Percentiles rank a stretch among this genome's conserved stretches.
Conservation (phyloP, 2,888 invertebrate genomes). For the Lycophotia porphyrea region DNA sequence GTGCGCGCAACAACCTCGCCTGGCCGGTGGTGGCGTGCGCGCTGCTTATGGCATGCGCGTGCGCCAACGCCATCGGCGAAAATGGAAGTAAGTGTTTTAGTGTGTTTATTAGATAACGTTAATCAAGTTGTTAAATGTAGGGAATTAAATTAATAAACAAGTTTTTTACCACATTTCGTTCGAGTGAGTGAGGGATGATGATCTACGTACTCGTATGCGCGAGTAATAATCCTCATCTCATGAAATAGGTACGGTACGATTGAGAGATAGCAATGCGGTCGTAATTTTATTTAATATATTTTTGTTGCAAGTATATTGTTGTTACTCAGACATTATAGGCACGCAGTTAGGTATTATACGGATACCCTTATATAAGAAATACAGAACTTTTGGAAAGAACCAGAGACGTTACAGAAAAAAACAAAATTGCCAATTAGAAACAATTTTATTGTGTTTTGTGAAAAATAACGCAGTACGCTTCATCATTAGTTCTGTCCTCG, state of each 20-base stretch:
- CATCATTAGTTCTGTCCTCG: slow-evolving; percentile 13
- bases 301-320: slow-evolving; percentile 26
- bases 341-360: slow-evolving; percentile 12
- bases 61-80: slow-evolving; percentile 74
- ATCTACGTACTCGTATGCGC: slow-evolving; percentile 5
- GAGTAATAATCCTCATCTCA: slow-evolving; percentile 15
- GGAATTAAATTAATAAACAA: not conserved
- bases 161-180: not conserved
- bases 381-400: slow-evolving; percentile 11
- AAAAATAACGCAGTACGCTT: slow-evolving; percentile 7
- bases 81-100: slow-evolving; percentile 77
- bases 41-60: slow-evolving; percentile 81
- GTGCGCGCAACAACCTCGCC: slow-evolving; percentile 76
- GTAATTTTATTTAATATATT: slow-evolving; percentile 24
- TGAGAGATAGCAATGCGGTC: slow-evolving; percentile 2
- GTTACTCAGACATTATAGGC: slow-evolving; percentile 31
- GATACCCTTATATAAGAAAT: slow-evolving; percentile 19
- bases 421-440: slow-evolving; percentile 21
- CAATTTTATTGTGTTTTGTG: slow-evolving; percentile 31
- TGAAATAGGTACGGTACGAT: not conserved
- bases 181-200: not conserved
- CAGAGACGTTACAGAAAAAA: slow-evolving; percentile 23
- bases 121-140: not conserved
- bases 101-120: not conserved
- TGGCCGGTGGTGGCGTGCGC: slow-evolving; percentile 81